Evolutionary conservation across 1,140 invertebrate genomes (phyloP).

Genomic region (Drosophila insularis): DNA sequence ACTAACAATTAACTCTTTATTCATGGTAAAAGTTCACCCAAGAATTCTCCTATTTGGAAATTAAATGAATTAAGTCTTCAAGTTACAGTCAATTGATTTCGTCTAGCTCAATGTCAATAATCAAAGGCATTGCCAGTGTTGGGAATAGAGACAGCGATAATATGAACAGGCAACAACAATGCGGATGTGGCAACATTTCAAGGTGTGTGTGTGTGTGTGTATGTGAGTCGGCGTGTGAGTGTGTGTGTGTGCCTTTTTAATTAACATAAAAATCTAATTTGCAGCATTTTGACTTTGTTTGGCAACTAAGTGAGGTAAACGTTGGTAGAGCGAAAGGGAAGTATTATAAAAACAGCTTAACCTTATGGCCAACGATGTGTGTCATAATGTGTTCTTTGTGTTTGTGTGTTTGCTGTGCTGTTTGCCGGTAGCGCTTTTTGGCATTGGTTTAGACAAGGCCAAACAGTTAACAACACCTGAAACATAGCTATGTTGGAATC

Average conservation of each 20-base stretch:
- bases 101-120: conserved; percentile 8
- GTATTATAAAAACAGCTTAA: conserved; percentile 77
- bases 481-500: conserved; percentile 55
- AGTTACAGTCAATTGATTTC: conserved; percentile 7
- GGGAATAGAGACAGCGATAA: neutral
- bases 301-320: conserved; percentile 22
- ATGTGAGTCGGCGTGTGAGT: conserved; percentile 7
- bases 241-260: conserved; percentile 61
- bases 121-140: neutral
- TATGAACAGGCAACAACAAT: neutral
- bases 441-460: conserved; percentile 72
- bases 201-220: conserved; percentile 17
- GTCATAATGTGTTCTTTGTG: conserved; percentile 50
- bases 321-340: conserved; percentile 18
- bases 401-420: neutral
- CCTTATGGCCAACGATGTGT: conserved; percentile 79
- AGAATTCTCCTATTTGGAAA: neutral
- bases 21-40: neutral
- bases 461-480: conserved; percentile 66
- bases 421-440: conserved; percentile 51
- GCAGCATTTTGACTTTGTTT: conserved; percentile 63
- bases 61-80: conserved; percentile 10
- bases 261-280: conserved; percentile 81
- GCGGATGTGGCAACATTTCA: conserved; percentile 14
- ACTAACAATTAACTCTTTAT: conserved; percentile 5